These are phyloP conservation scores for Cebus imitator DNA, from an alignment of 2,113 vertebrate species.

Conservation along the genomic window DNA sequence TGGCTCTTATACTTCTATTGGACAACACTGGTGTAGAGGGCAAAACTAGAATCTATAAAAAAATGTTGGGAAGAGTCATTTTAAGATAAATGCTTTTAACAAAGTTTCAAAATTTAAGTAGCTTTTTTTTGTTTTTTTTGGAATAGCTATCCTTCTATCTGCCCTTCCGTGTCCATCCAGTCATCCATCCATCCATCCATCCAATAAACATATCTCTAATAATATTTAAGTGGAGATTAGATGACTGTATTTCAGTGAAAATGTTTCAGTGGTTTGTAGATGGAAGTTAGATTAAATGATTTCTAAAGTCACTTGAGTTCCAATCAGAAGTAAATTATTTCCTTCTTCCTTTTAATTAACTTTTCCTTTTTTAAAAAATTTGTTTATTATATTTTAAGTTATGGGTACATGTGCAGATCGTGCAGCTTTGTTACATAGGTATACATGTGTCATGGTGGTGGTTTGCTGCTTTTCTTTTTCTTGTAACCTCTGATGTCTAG, in stretches of 20 bases:
- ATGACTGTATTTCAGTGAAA: neutral
- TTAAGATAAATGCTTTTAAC: neutral
- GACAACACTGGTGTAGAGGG: neutral
- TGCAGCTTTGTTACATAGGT: no score
- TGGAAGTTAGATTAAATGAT: neutral
- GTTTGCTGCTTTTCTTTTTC: neutral
- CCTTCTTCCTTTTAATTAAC: neutral
- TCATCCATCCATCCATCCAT: neutral
- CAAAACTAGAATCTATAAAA: neutral
- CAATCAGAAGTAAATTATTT: neutral
- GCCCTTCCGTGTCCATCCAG: neutral
- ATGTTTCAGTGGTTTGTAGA: neutral
- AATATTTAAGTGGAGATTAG: neutral
- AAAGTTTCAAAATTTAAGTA: neutral
- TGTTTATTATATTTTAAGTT: no score
- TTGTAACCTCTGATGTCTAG: neutral
- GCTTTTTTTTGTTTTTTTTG: neutral
- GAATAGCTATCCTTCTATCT: neutral
- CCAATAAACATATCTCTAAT: neutral
- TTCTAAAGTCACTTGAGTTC: neutral
- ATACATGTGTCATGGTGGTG: no score
- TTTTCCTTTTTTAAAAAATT: neutral
- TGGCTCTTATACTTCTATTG: neutral
- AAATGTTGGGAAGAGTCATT: neutral
- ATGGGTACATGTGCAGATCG: no score